Percentiles rank a stretch among this genome's conserved stretches.
Conservation (phyloP, 53 echinoderm and acorn worm genomes). For the Stichopus horrens region DNA sequence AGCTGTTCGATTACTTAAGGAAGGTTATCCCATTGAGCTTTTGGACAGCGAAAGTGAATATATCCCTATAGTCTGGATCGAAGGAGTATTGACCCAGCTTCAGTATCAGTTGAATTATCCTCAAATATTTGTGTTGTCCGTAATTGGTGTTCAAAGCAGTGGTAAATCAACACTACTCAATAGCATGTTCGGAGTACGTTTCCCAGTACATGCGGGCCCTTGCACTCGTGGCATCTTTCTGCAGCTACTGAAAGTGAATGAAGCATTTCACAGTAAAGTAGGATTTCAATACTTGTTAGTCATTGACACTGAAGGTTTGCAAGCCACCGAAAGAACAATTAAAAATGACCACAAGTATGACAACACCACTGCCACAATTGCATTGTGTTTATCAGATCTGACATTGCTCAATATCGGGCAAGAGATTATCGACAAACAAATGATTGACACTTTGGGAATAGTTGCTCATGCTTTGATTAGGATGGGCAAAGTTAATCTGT, state of each 20-base stretch:
- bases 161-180: conserved; percentile 65
- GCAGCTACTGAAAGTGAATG: conserved; percentile 49
- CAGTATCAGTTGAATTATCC: neutral
- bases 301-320: conserved; percentile 27
- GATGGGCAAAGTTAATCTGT: conserved; percentile 12
- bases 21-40: neutral
- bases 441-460: conserved; percentile 20
- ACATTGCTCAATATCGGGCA: conserved; percentile 22
- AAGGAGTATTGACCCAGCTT: neutral
- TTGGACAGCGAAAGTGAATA: neutral
- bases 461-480: conserved; percentile 32
- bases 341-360: neutral
- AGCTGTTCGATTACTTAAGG: neutral
- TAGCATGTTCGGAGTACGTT: conserved; percentile 49
- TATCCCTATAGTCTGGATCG: neutral
- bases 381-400: conserved; percentile 8
- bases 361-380: conserved; percentile 14
- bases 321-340: neutral
- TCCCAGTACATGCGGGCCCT: conserved; percentile 40
- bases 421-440: neutral
- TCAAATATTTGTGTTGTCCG: neutral
- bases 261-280: neutral
- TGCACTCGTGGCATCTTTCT: conserved; percentile 41
- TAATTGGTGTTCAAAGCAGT: conserved; percentile 45
- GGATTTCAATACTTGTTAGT: neutral